Percentiles rank a stretch among this genome's conserved stretches.
Conservation (phyloP, 2,888 invertebrate genomes). For the Andrena hattorfiana region DNA sequence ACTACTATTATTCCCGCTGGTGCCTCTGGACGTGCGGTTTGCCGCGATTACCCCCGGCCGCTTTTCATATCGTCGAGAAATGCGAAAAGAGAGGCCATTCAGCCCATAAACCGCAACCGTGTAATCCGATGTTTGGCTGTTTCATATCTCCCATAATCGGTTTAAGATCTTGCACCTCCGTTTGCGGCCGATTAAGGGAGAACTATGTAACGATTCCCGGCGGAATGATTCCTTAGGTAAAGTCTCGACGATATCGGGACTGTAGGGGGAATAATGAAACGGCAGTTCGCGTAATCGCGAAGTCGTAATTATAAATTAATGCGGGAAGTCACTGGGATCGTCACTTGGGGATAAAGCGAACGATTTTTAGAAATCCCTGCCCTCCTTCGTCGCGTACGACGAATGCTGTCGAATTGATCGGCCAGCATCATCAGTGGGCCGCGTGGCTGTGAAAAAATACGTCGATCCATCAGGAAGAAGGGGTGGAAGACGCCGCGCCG, state of each 20-base stretch:
- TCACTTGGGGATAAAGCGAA: no score
- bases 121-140: slow-evolving; percentile 33
- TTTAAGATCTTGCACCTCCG: background rate
- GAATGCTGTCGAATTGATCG: background rate
- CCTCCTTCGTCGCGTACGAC: background rate
- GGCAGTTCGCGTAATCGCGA: no score
- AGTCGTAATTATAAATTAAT: no score
- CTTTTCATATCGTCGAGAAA: slow-evolving; percentile 17
- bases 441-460: slow-evolving; percentile 3
- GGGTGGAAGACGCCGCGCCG: slow-evolving; percentile 63
- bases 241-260: no score
- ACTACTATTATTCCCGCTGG: no score
- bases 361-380: background rate
- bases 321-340: no score
- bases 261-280: no score
- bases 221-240: no score
- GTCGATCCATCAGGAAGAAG: slow-evolving; percentile 27
- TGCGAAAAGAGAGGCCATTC: background rate
- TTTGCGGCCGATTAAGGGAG: no score
- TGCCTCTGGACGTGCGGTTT: background rate
- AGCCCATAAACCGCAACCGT: background rate
- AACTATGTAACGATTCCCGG: no score
- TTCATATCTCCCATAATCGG: background rate
- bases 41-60: slow-evolving; percentile 15
- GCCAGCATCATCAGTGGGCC: background rate